Base-by-base conservation (phyloP, 1,140 invertebrate genomes). In the Sycophila sp. region DNA sequence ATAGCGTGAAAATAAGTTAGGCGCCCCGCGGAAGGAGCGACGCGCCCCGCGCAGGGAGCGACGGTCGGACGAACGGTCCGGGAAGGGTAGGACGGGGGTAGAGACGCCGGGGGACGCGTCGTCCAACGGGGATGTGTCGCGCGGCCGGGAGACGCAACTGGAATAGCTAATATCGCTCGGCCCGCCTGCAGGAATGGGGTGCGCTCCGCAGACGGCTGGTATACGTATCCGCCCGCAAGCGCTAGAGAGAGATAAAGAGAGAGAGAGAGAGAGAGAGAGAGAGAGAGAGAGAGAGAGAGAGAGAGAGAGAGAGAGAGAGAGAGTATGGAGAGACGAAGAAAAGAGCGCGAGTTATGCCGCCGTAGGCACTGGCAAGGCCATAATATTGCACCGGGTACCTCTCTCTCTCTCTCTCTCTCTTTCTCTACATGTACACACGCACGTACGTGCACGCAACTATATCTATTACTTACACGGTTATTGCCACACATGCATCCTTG, bases 111-210 rank as follows among this genome's bases (percentile, higher is more conserved):
- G 73, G 73, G 73, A 76, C 68, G 66, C 73, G 76, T 7, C 45
- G 32, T 11, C 15, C 38, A 66, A 77, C 73, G 75, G 73, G 76
- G 76, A 74, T 67, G 68, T 68, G 64, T 74, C 70, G 71, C 55
- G 70, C n/a, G n/a, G n/a, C n/a, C n/a, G n/a, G n/a, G n/a, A 66
- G 77, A 82, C 79, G 76, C 77, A 72, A 72, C 73, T 74, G 78
- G 80, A 82, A 82, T 82, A 78, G 76, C 77, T 82, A 80, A 82
- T 82, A 80, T 77, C 74, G 65, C 73, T 58, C 13, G n/a, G 15
- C n/a, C 13, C 22, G 1, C 38, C 24, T 19, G 15, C 32, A 1
- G 65, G 42, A 28, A 38, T 58, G 65, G 10, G 17, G 34, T n/a
- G 51, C 8, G 11, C 17, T n/a, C 3, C 4, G 28, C 26, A 17